Base-by-base conservation (phyloP, 2,113 vertebrate genomes). In the Carassius gibelio region DNA sequence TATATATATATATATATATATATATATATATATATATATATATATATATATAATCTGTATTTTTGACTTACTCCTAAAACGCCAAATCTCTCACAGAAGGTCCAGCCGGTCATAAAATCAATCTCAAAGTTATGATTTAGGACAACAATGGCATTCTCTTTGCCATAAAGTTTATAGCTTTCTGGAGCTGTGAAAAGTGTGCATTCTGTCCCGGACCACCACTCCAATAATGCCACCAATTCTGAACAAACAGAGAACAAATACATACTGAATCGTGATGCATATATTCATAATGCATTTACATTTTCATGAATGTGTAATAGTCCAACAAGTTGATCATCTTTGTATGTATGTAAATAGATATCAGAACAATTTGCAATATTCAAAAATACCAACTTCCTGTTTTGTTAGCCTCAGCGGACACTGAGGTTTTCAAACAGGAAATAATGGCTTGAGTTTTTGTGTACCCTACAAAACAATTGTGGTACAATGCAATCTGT, bases 101-200 rank as follows among this genome's bases (percentile, higher is more conserved):
- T 97, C 98, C 98, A 99, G 23, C 98, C 97, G 80, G 97, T 99
- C 80, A 99, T 94, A 87, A 99, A 99, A 93, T 99, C 98, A 0
- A 99, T 99, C 89, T 99, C 98, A 88, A 96, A 99, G 87, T 94
- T 96, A 91, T 99, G 98, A 92, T 99, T 99, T 66, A 99, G 96
- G 61, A 99, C 93, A 68, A 98, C 96, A 5, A 99, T 97, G 76
- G 96, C 97, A 3, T 94, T 98, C 85, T 99, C 98, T 36, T 96
- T 97, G 71, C 97, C 98, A 0, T 95, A 98, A 52, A 95, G 92
- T 8, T 45, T 76, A 89, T 93, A 97, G 91, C 88, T 94, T 86
- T 91, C 84, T 8, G 95, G 96, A 82, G 99, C 96, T 0, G 96
- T 96, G 94, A 97, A 97, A 80, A 99, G 93, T 7, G 96, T 96